Evolutionary conservation across 2,113 vertebrate species (phyloP), one percentile per base, ranked within the genome.

Genomic region (Chaetodon trifascialis): DNA sequence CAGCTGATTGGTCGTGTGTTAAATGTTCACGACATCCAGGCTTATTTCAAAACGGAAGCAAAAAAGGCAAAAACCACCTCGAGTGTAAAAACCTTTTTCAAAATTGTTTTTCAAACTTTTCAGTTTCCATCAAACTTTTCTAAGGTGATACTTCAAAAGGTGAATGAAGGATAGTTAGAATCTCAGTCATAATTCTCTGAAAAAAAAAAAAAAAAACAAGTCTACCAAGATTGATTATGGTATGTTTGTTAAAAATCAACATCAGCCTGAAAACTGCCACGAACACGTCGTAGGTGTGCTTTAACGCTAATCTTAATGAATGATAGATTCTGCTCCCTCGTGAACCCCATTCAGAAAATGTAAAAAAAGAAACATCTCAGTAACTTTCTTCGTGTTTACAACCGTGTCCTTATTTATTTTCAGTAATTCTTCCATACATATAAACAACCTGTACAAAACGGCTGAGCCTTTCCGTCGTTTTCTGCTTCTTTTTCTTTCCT

Each of bases 381-480:
- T 49, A 38, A 46, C 58, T 23, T 7, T 38, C 42, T 47, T 38
- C 88, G 70, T 84, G 84, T 89, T 91, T 73, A 85, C 74, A 89
- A 83, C 88, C 85, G 77, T 88, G 87, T 90, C 80, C 73, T 79
- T 46, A 76, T 97, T 97, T 97, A 97, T 97, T 97, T 91, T 96
- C 93, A 94, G 92, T 91, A 95, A 91, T 94, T 96, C 92, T 92
- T 95, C 88, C 94, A 94, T 95, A 97, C 96, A 96, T 96, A 96
- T 95, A 97, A 97, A 97, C 96, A 96, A 96, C 93, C 93, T 96
- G 95, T 95, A 95, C 96, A 97, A 97, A 97, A 97, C 90, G 91
- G 93, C 96, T 88, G 91, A 92, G 85, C 82, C 88, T 89, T 88
- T 65, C 85, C 94, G 85, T 94, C 91, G 93, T 95, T 95, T 95